Evolutionary conservation across 1,140 invertebrate species (phyloP).

Genomic region (Formica exsecta): DNA sequence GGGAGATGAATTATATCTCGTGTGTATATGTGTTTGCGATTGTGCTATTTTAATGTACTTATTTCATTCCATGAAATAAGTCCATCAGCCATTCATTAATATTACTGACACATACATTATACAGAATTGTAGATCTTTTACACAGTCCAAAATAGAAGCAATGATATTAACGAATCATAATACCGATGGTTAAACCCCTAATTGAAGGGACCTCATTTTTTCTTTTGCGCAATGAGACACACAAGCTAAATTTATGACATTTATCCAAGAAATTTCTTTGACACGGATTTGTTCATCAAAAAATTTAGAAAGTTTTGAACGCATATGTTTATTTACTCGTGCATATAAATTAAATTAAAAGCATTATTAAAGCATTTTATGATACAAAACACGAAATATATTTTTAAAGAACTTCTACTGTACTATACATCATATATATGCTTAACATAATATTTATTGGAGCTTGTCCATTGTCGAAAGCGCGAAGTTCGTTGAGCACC

Average conservation of each 20-base stretch:
- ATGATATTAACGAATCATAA: conserved; percentile 17
- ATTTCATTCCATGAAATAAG: background rate
- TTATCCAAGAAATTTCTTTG: conserved; percentile 42
- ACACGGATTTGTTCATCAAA: conserved; percentile 14
- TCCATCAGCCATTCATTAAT: background rate
- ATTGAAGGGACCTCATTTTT: background rate
- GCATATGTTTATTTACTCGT: background rate
- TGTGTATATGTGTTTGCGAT: background rate
- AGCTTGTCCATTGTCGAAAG: conserved; percentile 58
- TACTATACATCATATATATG: background rate
- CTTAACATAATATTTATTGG: conserved; percentile 58
- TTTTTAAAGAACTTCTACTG: conserved; percentile 12
- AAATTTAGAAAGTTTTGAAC: conserved; percentile 1
- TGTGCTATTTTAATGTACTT: conserved; percentile 4
- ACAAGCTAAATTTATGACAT: conserved; percentile 42
- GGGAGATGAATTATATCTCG: conserved; percentile 23
- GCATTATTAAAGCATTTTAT: too few relatives aligned
- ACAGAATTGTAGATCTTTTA: background rate
- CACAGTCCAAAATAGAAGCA: background rate
- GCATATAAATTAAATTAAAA: background rate
- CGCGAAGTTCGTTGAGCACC: conserved; percentile 25
- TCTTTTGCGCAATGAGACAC: conserved; percentile 20
- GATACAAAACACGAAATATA: too few relatives aligned
- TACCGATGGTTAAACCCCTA: background rate
- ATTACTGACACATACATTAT: background rate